These are phyloP conservation scores for Aepyceros melampus DNA, from an alignment of 2,113 vertebrate genomes.

Conservation along the genomic window DNA sequence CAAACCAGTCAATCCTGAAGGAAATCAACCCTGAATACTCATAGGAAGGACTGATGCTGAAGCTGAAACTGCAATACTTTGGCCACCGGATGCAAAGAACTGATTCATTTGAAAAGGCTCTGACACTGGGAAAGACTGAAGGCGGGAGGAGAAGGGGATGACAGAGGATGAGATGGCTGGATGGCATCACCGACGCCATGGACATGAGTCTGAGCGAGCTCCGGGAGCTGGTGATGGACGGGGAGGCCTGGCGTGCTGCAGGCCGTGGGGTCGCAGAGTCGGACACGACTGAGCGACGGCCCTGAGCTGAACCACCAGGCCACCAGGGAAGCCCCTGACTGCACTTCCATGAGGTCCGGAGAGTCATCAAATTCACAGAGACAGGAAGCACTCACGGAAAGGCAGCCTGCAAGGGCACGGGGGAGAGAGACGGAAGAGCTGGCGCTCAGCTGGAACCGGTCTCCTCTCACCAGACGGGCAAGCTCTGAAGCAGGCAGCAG, in stretches of 20 bases:
- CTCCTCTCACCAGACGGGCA: accelerated
- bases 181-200: not conserved
- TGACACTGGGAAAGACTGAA: not conserved
- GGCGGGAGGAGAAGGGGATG: not conserved
- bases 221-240: not conserved
- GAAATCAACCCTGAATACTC: not conserved
- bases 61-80: not conserved
- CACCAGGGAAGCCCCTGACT: not conserved
- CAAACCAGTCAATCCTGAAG: not conserved
- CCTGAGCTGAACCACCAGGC: not conserved
- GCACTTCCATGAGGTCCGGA: not conserved
- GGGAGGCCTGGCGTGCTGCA: not conserved
- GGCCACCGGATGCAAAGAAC: not conserved
- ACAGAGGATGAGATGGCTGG: not conserved
- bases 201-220: not conserved
- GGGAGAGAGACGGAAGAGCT: too few species aligned
- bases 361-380: not conserved
- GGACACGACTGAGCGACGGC: not conserved
- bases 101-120: not conserved
- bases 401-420: not conserved
- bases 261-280: not conserved
- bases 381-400: not conserved
- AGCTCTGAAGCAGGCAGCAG: not conserved
- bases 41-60: not conserved
- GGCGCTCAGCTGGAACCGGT: too few species aligned